Evolutionary conservation across 2,113 vertebrate genomes (phyloP).

Genomic region (Sclerurus mexicanus): DNA sequence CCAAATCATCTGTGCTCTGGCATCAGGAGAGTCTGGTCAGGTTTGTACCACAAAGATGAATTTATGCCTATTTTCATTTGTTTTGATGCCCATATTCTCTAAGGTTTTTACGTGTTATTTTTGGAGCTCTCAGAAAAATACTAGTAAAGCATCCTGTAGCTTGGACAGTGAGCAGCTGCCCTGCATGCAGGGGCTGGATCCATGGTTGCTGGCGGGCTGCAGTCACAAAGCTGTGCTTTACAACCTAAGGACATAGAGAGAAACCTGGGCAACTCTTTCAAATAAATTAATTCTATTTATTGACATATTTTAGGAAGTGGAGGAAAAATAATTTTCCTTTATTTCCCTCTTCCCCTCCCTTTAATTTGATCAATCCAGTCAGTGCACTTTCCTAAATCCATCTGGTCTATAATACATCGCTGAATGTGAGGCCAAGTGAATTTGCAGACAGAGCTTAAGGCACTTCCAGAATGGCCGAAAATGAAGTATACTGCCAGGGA

Average conservation of each 20-base stretch:
- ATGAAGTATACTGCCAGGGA: background rate
- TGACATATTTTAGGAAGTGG: background rate
- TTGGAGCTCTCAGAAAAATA: background rate
- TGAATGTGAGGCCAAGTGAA: background rate
- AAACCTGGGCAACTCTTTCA: background rate
- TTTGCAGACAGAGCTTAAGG: slow-evolving; percentile 14
- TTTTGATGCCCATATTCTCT: background rate
- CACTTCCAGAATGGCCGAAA: background rate
- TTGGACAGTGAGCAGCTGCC: background rate
- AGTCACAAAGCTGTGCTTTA: background rate
- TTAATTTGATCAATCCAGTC: slow-evolving; percentile 7
- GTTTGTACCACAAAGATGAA: background rate
- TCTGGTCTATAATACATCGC: background rate
- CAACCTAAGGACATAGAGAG: background rate
- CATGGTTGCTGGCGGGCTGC: background rate
- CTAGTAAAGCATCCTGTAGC: background rate
- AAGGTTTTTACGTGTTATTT: background rate
- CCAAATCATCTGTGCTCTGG: background rate
- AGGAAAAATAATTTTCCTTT: background rate
- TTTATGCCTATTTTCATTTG: background rate
- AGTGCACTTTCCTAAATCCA: slow-evolving; percentile 8
- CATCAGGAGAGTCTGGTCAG: background rate
- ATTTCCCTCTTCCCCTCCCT: background rate
- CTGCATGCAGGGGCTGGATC: background rate
- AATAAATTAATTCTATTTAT: background rate